These are phyloP conservation scores for Tethya wilhelma DNA, from an alignment of 37 sponge, comb jelly and placozoan genomes.

Conservation along the genomic window DNA sequence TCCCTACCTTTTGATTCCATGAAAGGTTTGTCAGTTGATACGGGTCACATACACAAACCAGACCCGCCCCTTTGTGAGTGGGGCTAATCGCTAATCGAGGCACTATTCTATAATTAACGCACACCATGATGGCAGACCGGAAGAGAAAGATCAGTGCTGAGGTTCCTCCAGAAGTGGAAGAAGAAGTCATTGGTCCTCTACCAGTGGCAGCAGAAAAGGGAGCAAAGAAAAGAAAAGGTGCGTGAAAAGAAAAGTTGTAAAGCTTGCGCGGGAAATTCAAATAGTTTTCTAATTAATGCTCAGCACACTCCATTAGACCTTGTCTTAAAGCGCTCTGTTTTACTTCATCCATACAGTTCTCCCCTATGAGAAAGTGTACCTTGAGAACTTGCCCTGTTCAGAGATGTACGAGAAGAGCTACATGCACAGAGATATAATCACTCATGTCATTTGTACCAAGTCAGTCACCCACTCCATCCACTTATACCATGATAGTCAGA, in stretches of 20 bases:
- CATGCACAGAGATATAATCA: slow-evolving; percentile 94
- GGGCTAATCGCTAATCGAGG: no score
- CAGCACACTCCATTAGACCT: neutral
- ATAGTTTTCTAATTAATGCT: neutral
- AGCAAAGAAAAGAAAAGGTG: slow-evolving; percentile 45
- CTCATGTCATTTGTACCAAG: slow-evolving; percentile 76
- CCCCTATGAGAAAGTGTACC: slow-evolving; percentile 73
- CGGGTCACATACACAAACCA: no score
- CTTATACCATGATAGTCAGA: neutral
- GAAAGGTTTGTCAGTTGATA: no score
- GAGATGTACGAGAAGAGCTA: slow-evolving; percentile 93
- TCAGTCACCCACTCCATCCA: slow-evolving; percentile 20
- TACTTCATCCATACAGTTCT: slow-evolving; percentile 53
- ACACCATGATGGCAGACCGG: neutral
- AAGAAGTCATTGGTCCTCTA: slow-evolving; percentile 56
- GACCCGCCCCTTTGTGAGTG: no score
- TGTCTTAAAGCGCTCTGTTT: neutral
- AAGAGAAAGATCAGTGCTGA: slow-evolving; percentile 26
- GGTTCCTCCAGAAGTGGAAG: slow-evolving; percentile 29
- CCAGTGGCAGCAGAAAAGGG: slow-evolving; percentile 19
- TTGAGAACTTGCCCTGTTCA: slow-evolving; percentile 85
- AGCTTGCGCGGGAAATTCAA: neutral
- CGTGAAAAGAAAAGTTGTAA: neutral
- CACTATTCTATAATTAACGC: neutral
- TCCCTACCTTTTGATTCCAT: no score